Evolutionary conservation across 2,797 vertebrate genomes (phyloP), one percentile per base, ranked within the genome.

Genomic region (Apogon talboti): DNA sequence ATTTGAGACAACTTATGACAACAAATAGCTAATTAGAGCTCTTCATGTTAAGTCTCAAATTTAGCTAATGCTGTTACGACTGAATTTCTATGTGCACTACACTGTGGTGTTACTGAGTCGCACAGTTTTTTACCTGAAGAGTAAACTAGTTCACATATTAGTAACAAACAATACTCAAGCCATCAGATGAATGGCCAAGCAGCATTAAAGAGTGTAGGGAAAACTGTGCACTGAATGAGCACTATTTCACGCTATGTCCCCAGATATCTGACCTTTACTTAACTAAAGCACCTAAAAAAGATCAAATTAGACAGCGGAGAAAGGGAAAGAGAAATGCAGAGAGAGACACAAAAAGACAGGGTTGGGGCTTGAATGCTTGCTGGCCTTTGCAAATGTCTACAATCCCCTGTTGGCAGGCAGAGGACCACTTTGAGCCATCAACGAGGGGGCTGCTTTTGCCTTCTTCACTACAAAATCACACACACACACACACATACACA

Each of bases 401-500:
- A 97, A 95, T 97, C 96, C 96, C 96, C 97, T 99, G 96, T 96
- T 94, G 96, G 96, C 95, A 94, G 92, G 96, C 95, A 98, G 96
- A 98, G 95, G 96, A 98, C 95, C 96, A 96, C 94, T 96, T 96
- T 98, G 96, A 97, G 96, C 95, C 97, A 96, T 98, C 97, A 95
- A 96, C 95, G 96, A 98, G 94, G 92, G 91, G 95, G 95, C 95
- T 97, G 96, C 96, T 95, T 96, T 96, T 98, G 96, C 96, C 96
- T 98, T 98, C 97, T 98, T 96, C 96, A 97, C 97, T 99, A 99
- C 93, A 97, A 99, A 98, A 98, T 95, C 95, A 96, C 55, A 58
- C 66, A 69, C 76, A 66, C 63, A 78, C 66, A 79, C 66, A 84
- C 64, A 82, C 56, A 78, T 95, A 96, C 95, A 95, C 95, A 93